A percentile compares a stretch with the other conserved stretches of the same genome.
phyloP scores from a whole-genome alignment of 2,113 vertebrate genomes.

The Benitochromis conjunctus region DNA sequence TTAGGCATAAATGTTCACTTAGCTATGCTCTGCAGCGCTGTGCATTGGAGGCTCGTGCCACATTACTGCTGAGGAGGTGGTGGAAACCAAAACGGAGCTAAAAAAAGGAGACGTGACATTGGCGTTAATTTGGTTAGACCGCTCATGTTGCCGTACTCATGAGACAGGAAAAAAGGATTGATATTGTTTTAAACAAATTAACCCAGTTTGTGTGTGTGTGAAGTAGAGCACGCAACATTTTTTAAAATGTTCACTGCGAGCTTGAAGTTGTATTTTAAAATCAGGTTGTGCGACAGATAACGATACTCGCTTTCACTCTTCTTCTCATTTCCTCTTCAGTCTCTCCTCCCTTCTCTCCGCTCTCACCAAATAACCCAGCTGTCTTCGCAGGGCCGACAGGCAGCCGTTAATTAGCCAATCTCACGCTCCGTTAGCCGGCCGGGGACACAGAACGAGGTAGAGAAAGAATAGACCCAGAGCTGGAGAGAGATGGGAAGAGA shows the following conservation, averaged over 20 bases:
- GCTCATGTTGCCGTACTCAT: not conserved
- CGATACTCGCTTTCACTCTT: not conserved
- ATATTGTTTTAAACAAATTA: not conserved
- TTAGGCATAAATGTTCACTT: not conserved
- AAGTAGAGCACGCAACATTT: not conserved
- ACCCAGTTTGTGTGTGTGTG: not conserved
- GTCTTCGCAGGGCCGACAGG: constrained; percentile 64
- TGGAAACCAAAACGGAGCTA: not conserved
- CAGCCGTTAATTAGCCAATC: constrained; percentile 74
- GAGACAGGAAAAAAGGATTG: not conserved
- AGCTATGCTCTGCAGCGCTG: not conserved
- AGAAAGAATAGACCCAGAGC: constrained; percentile 43
- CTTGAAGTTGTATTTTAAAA: not conserved
- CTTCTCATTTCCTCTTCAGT: constrained; percentile 3
- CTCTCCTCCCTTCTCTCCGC: constrained; percentile 1
- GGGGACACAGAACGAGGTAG: constrained; percentile 55
- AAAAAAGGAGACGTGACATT: not conserved
- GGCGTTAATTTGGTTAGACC: not conserved
- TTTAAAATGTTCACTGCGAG: fast-evolving
- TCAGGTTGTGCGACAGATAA: not conserved
- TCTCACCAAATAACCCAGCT: constrained; percentile 68
- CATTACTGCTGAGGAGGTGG: not conserved
- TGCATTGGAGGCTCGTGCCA: not conserved
- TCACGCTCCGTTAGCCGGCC: constrained; percentile 69
- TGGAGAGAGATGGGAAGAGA: constrained; percentile 23